A percentile compares a stretch with the other conserved stretches of the same genome.
phyloP scores from a whole-genome alignment of 92 coral and sea anemone species.

The Metridium senile region DNA sequence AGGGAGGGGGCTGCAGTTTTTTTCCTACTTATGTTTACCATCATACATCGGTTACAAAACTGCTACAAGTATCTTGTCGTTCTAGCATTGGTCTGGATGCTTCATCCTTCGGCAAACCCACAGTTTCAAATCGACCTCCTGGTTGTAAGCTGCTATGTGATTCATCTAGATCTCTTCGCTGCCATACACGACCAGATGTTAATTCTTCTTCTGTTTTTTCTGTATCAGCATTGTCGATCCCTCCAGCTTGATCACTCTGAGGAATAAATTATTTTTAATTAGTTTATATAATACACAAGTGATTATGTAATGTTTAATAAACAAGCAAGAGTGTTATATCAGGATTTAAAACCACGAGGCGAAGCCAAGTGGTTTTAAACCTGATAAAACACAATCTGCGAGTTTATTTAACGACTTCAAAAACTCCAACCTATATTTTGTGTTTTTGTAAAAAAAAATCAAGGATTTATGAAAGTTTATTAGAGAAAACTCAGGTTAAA shows the following conservation, averaged over 20 bases:
- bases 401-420: too few species aligned
- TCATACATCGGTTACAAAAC: constrained; percentile 81
- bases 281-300: too few species aligned
- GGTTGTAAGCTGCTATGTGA: constrained; percentile 24
- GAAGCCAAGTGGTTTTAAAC: too few species aligned
- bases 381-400: too few species aligned
- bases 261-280: too few species aligned
- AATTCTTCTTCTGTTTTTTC: constrained; percentile 22
- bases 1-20: neutral
- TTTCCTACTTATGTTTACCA: neutral
- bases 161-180: constrained; percentile 36
- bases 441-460: too few species aligned
- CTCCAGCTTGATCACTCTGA: constrained; percentile 41
- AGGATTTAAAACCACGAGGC: too few species aligned
- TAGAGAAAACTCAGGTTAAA: too few species aligned
- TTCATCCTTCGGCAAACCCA: constrained; percentile 41
- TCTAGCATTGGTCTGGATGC: constrained; percentile 48
- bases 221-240: constrained; percentile 1
- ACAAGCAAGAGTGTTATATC: too few species aligned
- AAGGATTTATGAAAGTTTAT: too few species aligned
- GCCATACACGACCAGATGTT: constrained; percentile 35
- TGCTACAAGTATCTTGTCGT: constrained; percentile 80
- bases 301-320: too few species aligned
- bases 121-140: constrained; percentile 19
- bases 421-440: too few species aligned